Conservation (phyloP, 2,113 vertebrate genomes). For the Haemorhous mexicanus region DNA sequence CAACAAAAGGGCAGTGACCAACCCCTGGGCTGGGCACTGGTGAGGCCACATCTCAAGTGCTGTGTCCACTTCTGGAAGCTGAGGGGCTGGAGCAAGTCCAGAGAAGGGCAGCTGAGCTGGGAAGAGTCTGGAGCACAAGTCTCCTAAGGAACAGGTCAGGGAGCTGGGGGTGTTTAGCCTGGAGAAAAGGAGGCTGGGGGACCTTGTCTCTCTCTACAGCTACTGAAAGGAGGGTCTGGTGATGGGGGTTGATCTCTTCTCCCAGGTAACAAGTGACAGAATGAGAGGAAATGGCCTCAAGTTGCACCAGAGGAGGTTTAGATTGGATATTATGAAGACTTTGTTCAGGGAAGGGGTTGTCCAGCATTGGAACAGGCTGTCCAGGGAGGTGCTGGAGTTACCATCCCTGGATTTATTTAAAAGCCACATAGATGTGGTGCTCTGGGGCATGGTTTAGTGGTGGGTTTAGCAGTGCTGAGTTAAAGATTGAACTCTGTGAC, state of each 20-base stretch:
- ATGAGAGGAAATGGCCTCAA: not conserved
- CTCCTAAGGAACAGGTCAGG: not conserved
- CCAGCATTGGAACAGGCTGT: not conserved
- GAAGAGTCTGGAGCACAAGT: not conserved
- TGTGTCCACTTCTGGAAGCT: not conserved
- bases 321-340: not conserved
- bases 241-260: rapidly evolving
- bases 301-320: not conserved
- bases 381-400: not conserved
- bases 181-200: not conserved
- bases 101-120: not conserved
- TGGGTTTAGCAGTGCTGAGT: not conserved
- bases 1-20: not conserved
- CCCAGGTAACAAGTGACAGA: not conserved
- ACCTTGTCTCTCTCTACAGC: not conserved
- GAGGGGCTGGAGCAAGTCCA: not conserved
- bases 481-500: not conserved
- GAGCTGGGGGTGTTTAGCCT: not conserved
- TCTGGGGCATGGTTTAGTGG: not conserved
- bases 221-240: not conserved
- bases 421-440: not conserved
- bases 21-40: not conserved
- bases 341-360: not conserved
- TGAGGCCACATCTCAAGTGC: not conserved
- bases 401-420: not conserved